Evolutionary conservation across 1,140 invertebrate genomes (phyloP), one percentile per base, ranked within the genome.

Genomic region (Apis dorsata): DNA sequence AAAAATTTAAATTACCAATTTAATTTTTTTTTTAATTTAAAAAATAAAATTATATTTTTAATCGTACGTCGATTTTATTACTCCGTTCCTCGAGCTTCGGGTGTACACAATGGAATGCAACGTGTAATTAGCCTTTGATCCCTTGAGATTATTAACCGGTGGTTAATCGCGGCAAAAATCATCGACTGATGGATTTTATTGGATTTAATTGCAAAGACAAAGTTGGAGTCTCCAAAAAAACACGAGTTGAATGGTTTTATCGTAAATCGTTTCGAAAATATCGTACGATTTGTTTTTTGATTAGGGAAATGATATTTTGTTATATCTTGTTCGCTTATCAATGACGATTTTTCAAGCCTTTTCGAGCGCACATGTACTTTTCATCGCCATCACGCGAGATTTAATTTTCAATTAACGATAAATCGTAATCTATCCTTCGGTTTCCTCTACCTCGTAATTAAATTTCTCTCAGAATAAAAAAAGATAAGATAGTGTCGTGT

Each of bases 141-240:
- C 44, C 8, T 34, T 2, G 4, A 59, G 13, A 72, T 60, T 79
- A 44, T 71, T 71, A 24, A 51, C 57, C 55, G 55, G 17, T n/a
- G 44, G 55, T 59, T 79, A 60, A 79, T 69, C 12, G 51, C 13
- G 21, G 59, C 51, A 55, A 77, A 66, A 53, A 44, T 66, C n/a
- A 3, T 70, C 53, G 15, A 24, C 10, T 17, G 15, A 15, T 12
- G 34, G 19, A 17, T 72, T 71, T 51, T 55, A 17, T 62, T 19
- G 34, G 9, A 15, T 49, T 49, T 70, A 79, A 79, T 62, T 12
- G 17, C 4, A 21, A 49, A 34, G 17, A 9, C 66, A 1, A 60
- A 49, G 34, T 60, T 70, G 7, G n/a, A 70, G 51, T 9, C n/a
- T 19, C 19, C n/a, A 8, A 51, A 28, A 34, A 55, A 4, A 55